A percentile compares a stretch with the other conserved stretches of the same genome.
phyloP scores from a whole-genome alignment of 2,113 vertebrate species.

The Carassius gibelio region DNA sequence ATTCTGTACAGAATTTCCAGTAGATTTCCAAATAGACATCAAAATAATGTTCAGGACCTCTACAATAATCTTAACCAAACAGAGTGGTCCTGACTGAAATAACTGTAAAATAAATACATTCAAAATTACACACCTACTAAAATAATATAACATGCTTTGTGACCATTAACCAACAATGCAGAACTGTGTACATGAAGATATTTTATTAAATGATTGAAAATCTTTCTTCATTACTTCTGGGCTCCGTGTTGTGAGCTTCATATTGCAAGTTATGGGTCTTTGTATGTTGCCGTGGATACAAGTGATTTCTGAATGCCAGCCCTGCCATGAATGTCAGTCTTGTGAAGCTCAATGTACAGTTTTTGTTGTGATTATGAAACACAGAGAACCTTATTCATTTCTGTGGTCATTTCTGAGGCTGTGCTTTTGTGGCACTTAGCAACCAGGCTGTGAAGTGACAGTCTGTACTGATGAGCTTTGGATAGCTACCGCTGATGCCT shows the following conservation, averaged over 20 bases:
- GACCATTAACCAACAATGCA: not conserved
- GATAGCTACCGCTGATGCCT: not conserved
- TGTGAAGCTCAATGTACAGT: not conserved
- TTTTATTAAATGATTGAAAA: too few relatives aligned
- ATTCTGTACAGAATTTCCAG: not conserved
- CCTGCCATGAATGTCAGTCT: constrained; percentile 10
- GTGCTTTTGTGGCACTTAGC: not conserved
- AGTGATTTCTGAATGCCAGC: constrained; percentile 4
- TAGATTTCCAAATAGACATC: not conserved
- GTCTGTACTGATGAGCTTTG: constrained; percentile 11
- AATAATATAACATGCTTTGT: not conserved
- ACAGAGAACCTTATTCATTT: constrained; percentile 1
- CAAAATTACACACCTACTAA: not conserved
- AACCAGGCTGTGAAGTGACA: not conserved
- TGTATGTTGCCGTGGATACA: constrained; percentile 3
- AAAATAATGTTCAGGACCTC: too few relatives aligned
- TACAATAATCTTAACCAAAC: too few relatives aligned
- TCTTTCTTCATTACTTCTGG: not conserved
- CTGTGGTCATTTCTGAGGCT: constrained; percentile 16
- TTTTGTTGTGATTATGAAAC: not conserved
- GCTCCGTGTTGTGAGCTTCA: not conserved
- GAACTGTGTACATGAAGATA: not conserved
- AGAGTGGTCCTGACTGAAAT: too few relatives aligned
- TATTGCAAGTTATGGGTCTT: not conserved
- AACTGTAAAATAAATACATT: not conserved